Evolutionary conservation across 2,797 vertebrate species (phyloP).

Genomic region (Gouania willdenowi): DNA sequence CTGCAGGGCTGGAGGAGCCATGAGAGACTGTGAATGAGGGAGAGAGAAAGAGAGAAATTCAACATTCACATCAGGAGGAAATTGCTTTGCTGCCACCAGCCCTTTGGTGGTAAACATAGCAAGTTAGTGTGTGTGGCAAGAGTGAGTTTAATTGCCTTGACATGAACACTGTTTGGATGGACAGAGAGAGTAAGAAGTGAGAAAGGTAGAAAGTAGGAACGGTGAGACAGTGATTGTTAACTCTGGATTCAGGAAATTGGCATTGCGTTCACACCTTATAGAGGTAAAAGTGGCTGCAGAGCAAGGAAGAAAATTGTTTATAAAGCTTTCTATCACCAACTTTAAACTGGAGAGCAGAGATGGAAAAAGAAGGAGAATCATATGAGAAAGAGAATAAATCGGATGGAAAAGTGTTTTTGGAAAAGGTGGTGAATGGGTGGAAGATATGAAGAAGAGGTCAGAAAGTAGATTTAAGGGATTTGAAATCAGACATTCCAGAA

Average conservation of each 20-base stretch:
- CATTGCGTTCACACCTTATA: constrained; percentile 72
- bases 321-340: constrained; percentile 76
- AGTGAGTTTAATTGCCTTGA: constrained; percentile 75
- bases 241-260: constrained; percentile 80
- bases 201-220: constrained; percentile 44
- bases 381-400: constrained; percentile 68
- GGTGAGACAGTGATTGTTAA: constrained; percentile 52
- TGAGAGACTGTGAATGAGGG: constrained; percentile 59
- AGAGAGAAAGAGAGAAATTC: constrained; percentile 37
- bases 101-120: constrained; percentile 71
- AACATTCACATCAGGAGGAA: constrained; percentile 69
- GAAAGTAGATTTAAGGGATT: constrained; percentile 67
- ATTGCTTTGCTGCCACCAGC: constrained; percentile 73
- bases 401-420: constrained; percentile 65
- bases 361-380: constrained; percentile 27
- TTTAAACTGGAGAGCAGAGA: constrained; percentile 68
- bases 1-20: constrained; percentile 63
- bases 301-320: constrained; percentile 77
- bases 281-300: constrained; percentile 73
- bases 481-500: constrained; percentile 65
- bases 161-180: constrained; percentile 75
- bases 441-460: constrained; percentile 63
- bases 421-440: too few species aligned
- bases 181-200: constrained; percentile 60
- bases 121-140: constrained; percentile 68